These are phyloP conservation scores for Hippopotamus amphibius DNA, from an alignment of 2,113 vertebrate species.

Conservation along the genomic window DNA sequence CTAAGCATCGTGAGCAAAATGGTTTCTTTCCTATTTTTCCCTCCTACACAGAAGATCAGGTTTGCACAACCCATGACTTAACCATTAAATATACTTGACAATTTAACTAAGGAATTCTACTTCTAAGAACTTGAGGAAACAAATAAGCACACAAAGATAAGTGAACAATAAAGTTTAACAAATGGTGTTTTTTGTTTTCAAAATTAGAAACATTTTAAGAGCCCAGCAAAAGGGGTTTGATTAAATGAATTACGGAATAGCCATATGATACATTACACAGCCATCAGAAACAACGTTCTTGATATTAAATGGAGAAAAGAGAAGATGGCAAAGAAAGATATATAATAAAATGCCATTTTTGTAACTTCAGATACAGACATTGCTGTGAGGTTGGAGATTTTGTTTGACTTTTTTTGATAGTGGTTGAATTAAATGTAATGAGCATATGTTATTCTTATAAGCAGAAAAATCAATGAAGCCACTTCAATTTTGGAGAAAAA, in stretches of 20 bases:
- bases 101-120: neutral
- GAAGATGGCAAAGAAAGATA: neutral
- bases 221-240: neutral
- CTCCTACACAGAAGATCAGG: neutral
- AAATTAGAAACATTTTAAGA: slow-evolving; percentile 18
- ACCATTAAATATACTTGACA: neutral
- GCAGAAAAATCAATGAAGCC: neutral
- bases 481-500: slow-evolving; percentile 34
- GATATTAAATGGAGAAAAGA: neutral
- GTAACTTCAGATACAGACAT: neutral
- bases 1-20: neutral
- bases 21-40: neutral
- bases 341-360: neutral
- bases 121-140: slow-evolving; percentile 16
- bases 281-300: neutral
- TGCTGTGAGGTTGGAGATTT: neutral
- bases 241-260: neutral
- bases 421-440: neutral
- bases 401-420: neutral
- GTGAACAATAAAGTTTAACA: neutral
- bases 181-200: neutral
- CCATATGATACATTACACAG: neutral
- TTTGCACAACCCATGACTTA: slow-evolving; percentile 1
- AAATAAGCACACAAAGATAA: slow-evolving; percentile 1
- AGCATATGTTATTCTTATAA: neutral